Evolutionary conservation across 1,140 invertebrate species (phyloP), one percentile per base, ranked within the genome.

Genomic region (Contarinia nasturtii): DNA sequence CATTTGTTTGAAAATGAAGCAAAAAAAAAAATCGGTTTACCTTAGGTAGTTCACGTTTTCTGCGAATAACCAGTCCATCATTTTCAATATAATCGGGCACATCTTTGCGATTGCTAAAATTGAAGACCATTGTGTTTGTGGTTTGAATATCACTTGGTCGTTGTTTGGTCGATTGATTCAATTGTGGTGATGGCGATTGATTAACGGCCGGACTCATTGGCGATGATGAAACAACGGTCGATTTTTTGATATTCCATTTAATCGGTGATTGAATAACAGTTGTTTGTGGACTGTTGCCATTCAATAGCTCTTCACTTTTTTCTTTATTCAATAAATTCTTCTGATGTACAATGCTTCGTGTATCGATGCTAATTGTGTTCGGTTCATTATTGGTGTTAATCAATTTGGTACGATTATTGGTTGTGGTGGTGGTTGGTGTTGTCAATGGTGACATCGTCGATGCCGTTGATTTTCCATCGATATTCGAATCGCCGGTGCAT

Each of bases 61-160:
- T 72, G 52, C 73, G 72, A 47, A 78, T 72, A 47, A 82, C 75
- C 53, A 83, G 69, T 48, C 82, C 84, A 68, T 89, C 85, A 66
- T 88, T 87, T 63, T 86, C 82, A 59, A 89, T 86, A 65, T 90
- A 88, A 71, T 88, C 83, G 43, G 86, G 86, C 52, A 88, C 82
- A 53, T 82, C 79, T 60, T 82, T 83, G 53, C 80, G 73, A 60
- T 75, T 72, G 52, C 78, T 83, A 65, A 89, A 91, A 66, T 89
- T 86, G 64, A 89, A 89, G 43, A 89, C 82, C 65, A 87, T 80
- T 10, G 81, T 79, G 53, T 76, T 84, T 61, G 71, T 68, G 55
- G 58, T 50, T 20, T 44, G 20, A 18, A 41, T 41, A n/a, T 43
- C 37, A 49, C 49, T 49, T 44, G 54, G 56, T 20, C 51, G 52